Evolutionary conservation across 2,113 vertebrate species (phyloP).

Genomic region (Agelaius phoeniceus): DNA sequence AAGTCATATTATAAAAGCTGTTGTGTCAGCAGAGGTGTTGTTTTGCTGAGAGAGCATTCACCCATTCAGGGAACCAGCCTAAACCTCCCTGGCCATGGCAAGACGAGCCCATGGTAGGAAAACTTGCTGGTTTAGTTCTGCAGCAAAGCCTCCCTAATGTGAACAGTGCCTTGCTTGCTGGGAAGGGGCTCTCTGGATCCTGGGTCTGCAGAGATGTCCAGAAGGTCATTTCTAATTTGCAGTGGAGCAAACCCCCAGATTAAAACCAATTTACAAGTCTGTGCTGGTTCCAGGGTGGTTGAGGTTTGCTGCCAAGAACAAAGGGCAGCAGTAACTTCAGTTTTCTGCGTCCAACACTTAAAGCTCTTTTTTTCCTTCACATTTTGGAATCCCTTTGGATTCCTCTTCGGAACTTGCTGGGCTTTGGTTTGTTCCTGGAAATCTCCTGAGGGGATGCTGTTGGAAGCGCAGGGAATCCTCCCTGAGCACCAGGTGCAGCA

Average conservation of each 20-base stretch:
- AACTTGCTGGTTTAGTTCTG: background rate
- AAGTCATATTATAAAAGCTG: constrained; percentile 4
- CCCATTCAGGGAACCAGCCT: background rate
- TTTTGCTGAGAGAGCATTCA: constrained; percentile 34
- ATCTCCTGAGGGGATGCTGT: fast-evolving
- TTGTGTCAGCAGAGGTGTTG: constrained; percentile 34
- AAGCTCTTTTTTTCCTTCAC: background rate
- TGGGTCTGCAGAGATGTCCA: background rate
- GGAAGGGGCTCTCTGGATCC: background rate
- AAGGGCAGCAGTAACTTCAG: background rate
- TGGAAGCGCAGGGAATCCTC: background rate
- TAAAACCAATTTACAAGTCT: background rate
- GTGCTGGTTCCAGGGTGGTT: background rate
- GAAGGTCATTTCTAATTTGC: background rate
- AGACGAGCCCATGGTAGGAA: background rate
- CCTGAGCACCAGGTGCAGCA: background rate
- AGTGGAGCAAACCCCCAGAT: background rate
- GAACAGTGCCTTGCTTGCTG: background rate
- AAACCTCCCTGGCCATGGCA: background rate
- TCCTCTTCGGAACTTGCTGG: background rate
- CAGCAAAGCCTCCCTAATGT: background rate
- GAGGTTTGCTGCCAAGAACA: background rate
- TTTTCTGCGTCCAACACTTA: background rate
- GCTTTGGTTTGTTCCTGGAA: background rate
- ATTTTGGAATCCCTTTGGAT: background rate